A percentile compares a stretch with the other conserved stretches of the same genome.
phyloP scores from a whole-genome alignment of 2,797 vertebrate genomes.

The Gymnodraco acuticeps region DNA sequence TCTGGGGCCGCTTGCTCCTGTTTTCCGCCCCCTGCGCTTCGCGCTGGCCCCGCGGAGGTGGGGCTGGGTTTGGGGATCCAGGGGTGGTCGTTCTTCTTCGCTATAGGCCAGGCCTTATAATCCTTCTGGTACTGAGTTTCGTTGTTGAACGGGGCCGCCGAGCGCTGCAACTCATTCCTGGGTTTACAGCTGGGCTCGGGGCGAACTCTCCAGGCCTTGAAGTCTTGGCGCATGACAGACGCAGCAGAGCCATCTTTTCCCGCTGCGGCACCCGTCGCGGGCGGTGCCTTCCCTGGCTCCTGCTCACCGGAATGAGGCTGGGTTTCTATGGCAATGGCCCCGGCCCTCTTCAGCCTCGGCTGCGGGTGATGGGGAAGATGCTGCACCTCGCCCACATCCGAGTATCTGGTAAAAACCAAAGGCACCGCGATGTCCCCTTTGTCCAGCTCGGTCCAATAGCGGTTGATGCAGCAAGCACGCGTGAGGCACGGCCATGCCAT shows the following conservation, averaged over 20 bases:
- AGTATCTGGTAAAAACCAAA: constrained; percentile 95
- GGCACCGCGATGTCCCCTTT: constrained; percentile 98
- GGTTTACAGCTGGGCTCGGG: constrained; percentile 96
- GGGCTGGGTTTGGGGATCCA: constrained; percentile 94
- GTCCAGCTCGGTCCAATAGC: constrained; percentile 97
- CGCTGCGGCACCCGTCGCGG: constrained; percentile 73
- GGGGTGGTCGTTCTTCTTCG: constrained; percentile 93
- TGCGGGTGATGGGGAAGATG: constrained; percentile 83
- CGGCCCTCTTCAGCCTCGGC: constrained; percentile 72
- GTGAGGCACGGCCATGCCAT: constrained; percentile 99
- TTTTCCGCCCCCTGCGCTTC: constrained; percentile 55
- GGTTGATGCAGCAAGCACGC: constrained; percentile 98
- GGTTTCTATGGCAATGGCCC: constrained; percentile 86
- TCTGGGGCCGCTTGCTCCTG: constrained; percentile 67
- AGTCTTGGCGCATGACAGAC: constrained; percentile 97
- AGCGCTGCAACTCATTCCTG: constrained; percentile 91
- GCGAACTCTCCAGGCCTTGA: constrained; percentile 93
- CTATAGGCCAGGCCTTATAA: constrained; percentile 96
- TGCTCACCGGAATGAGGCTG: constrained; percentile 85
- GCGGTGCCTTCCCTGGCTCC: constrained; percentile 80
- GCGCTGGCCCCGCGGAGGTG: constrained; percentile 61
- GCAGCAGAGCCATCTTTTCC: constrained; percentile 79
- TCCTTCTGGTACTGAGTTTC: constrained; percentile 98
- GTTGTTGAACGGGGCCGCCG: constrained; percentile 89
- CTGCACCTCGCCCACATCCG: constrained; percentile 92